A percentile compares a stretch with the other conserved stretches of the same genome.
These are phyloP conservation scores for Copidosoma floridanum DNA, from an alignment of 1,140 invertebrate genomes.

Conservation along the genomic window DNA sequence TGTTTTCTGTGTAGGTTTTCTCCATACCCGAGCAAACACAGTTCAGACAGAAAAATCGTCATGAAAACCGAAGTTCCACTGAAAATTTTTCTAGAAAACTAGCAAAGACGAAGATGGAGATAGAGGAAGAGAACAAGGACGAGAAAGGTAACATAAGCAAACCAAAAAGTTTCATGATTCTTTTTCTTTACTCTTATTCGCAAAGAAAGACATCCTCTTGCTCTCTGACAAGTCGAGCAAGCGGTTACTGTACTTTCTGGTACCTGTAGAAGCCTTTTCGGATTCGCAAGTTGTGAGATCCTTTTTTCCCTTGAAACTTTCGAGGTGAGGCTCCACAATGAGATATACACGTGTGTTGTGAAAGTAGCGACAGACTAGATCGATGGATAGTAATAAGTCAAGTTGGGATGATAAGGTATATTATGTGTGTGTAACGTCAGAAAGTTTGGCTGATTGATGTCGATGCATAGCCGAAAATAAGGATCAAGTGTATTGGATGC, in stretches of 20 bases:
- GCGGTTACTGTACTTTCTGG: no score
- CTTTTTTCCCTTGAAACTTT: not conserved
- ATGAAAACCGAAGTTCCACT: slow-evolving; percentile 1
- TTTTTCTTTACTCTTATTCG: not conserved
- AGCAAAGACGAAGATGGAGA: no score
- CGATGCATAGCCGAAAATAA: no score
- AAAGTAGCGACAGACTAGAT: not conserved
- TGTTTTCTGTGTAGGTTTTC: no score
- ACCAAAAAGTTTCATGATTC: slow-evolving; percentile 9
- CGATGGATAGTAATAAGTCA: slow-evolving; percentile 3
- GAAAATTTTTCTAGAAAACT: not conserved
- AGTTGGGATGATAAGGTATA: not conserved
- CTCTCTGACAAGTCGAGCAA: slow-evolving; percentile 8
- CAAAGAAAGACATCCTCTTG: not conserved
- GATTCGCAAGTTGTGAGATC: not conserved
- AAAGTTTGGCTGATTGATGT: no score
- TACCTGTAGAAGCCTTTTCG: not conserved
- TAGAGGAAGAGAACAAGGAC: no score
- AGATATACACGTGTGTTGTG: no score
- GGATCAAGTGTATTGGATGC: no score
- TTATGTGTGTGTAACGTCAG: no score
- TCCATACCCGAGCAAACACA: not conserved
- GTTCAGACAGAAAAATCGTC: not conserved
- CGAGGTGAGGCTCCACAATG: not conserved
- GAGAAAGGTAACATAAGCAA: no score